Percentiles rank a stretch among this genome's conserved stretches.
Conservation (phyloP, 2,113 vertebrate genomes). For the Rhineura floridana region DNA sequence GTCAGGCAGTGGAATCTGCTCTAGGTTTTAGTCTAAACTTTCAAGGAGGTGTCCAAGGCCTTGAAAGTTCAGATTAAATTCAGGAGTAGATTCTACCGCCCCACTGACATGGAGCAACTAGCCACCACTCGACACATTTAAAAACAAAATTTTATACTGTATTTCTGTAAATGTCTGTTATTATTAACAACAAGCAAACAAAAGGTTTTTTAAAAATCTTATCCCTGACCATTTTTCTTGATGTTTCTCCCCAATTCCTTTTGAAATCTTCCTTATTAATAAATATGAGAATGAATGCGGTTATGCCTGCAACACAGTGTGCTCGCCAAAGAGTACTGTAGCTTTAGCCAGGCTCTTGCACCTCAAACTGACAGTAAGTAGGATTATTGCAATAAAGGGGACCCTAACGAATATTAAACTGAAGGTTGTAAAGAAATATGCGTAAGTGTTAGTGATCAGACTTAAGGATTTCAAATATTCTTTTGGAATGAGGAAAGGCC, state of each 20-base stretch:
- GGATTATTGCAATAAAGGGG: constrained; percentile 41
- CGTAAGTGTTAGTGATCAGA: constrained; percentile 26
- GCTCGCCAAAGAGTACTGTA: neutral
- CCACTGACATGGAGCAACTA: no score
- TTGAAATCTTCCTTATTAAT: neutral
- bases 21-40: no score
- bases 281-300: neutral
- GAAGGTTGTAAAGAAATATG: constrained; percentile 43
- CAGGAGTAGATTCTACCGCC: no score
- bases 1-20: no score
- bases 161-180: neutral
- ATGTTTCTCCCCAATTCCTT: neutral
- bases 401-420: constrained; percentile 47
- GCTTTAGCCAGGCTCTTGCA: constrained; percentile 33
- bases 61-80: no score
- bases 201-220: neutral
- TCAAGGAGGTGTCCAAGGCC: no score
- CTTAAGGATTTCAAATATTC: constrained; percentile 9
- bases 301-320: neutral
- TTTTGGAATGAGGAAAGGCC: constrained; percentile 22
- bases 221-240: neutral
- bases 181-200: neutral
- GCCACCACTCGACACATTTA: no score
- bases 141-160: neutral
- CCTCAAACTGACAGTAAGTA: constrained; percentile 55